Base-by-base conservation (phyloP, 2,888 invertebrate species). In the Cryptus viduatorius region DNA sequence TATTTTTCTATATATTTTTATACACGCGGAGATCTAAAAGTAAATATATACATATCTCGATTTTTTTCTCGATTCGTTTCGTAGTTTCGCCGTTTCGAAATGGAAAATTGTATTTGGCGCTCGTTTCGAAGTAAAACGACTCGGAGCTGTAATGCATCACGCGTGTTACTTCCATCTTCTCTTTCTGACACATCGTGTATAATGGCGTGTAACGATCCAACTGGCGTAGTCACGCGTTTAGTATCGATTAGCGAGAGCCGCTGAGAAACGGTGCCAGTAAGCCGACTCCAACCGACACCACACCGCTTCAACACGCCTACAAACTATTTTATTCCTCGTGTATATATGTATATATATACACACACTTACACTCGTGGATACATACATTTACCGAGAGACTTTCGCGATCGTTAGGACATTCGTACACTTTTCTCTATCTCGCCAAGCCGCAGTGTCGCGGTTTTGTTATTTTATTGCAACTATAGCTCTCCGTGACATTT, bases 161-260 rank as follows among this genome's bases (percentile, higher is more conserved):
- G 19, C 50, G 61, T 31, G 29, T 31, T 48, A 46, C 46, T 53
- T 53, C 37, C 65, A 53, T 76, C 50, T 50, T 50, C 19, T 50
- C 24, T n/a, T 76, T 76, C 53, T 42, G 76, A 76, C 76, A 76
- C 53, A 50, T 76, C 53, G 76, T n/a, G 76, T 42, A 65, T 76
- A 76, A 76, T 76, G 42, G 65, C 53, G 48, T 68, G 67, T 73
- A 81, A 84, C 81, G 81, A 84, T 78, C 56, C 71, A 48, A 59
- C 67, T 59, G 80, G 50, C 56, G 78, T 77, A 78, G 82, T 83
- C 78, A 83, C 78, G 78, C 69, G 61, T 85, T 78, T 85, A 85
- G 82, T 87, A 87, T 87, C 87, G 87, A 87, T 87, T 87, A 87
- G 83, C 77, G 78, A 75, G 78, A 82, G 46, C 64, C 48, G 68